Conservation (phyloP, 2,888 invertebrate genomes). For the Ophioninae sp. region DNA sequence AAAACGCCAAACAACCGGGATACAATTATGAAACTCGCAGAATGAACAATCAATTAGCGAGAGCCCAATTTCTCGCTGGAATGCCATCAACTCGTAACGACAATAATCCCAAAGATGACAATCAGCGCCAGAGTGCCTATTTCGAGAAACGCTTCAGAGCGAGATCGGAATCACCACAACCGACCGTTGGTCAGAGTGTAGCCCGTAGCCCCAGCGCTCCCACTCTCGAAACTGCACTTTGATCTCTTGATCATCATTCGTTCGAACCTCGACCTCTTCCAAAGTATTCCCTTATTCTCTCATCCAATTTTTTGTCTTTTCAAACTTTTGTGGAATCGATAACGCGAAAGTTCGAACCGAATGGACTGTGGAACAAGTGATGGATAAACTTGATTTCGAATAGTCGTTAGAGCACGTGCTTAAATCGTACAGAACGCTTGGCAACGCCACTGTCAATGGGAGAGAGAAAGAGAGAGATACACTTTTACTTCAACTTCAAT, state of each 20-base stretch:
- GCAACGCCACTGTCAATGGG: neutral
- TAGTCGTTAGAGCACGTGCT: neutral
- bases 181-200: conserved; percentile 70
- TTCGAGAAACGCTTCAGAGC: conserved; percentile 75
- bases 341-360: neutral
- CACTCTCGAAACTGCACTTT: conserved; percentile 78
- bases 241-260: conserved; percentile 60
- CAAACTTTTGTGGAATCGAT: neutral
- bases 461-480: neutral
- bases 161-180: conserved; percentile 78
- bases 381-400: conserved; percentile 1
- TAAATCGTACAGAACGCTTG: conserved; percentile 6
- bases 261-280: neutral
- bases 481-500: neutral
- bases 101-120: conserved; percentile 39
- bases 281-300: neutral
- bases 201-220: conserved; percentile 79
- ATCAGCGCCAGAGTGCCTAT: conserved; percentile 66
- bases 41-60: conserved; percentile 76
- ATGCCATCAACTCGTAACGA: conserved; percentile 54
- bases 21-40: conserved; percentile 66
- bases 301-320: conserved; percentile 13
- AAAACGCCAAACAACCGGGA: conserved; percentile 5
- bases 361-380: neutral
- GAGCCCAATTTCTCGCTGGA: conserved; percentile 76